Evolutionary conservation across 2,797 vertebrate genomes (phyloP).

Genomic region (Gorsachius magnificus): DNA sequence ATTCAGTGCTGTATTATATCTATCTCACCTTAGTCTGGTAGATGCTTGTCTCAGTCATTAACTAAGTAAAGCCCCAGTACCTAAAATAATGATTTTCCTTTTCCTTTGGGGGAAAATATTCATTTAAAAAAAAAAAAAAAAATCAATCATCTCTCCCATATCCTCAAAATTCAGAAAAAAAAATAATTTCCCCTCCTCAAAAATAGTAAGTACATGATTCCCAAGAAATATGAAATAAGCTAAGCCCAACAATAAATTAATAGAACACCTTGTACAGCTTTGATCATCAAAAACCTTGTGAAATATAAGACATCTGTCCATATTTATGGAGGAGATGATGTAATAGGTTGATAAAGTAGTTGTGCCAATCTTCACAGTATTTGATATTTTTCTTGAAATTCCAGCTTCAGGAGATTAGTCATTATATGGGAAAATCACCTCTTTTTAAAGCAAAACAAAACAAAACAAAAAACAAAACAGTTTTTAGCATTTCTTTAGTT

Average conservation of each 20-base stretch:
- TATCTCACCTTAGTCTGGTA: not conserved
- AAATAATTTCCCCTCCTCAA: too few species aligned
- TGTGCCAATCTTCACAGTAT: not conserved
- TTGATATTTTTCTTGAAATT: not conserved
- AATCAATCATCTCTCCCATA: not conserved
- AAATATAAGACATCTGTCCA: not conserved
- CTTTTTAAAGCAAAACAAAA: not conserved
- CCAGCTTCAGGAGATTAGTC: not conserved
- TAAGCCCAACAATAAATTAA: not conserved
- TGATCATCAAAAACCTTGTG: not conserved
- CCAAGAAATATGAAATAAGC: not conserved
- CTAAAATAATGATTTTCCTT: not conserved
- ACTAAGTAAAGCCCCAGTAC: not conserved
- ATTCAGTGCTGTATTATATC: rapidly evolving
- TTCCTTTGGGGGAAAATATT: not conserved
- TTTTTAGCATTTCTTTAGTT: not conserved
- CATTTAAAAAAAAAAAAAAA: not conserved
- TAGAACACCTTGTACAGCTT: not conserved
- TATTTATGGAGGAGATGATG: not conserved
- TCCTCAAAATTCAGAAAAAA: not conserved
- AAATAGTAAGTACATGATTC: not conserved
- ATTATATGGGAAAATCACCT: not conserved
- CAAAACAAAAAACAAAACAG: not conserved
- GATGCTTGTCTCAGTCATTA: not conserved
- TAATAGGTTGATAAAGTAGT: not conserved